These are phyloP conservation scores for Molossus molossus DNA, from an alignment of 2,797 vertebrate genomes.

Conservation along the genomic window DNA sequence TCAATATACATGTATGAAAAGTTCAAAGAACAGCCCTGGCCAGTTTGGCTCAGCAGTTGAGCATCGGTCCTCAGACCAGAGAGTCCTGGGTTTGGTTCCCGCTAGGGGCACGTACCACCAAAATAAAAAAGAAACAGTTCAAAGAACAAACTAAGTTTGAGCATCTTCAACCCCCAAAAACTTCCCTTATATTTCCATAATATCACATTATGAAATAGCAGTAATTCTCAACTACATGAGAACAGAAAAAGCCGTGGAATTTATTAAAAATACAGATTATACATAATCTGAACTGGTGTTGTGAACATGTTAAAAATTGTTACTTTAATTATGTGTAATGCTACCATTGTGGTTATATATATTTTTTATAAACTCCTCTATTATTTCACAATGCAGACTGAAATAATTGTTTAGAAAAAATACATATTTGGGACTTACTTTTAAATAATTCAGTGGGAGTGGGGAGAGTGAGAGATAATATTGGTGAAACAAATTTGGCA, in stretches of 20 bases:
- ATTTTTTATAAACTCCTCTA: slow-evolving; percentile 21
- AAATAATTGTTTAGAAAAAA: slow-evolving; percentile 62
- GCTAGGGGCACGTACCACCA: too few relatives aligned
- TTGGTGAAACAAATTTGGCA: not conserved
- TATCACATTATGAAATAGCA: slow-evolving; percentile 11
- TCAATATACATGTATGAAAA: not conserved
- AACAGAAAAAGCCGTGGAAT: slow-evolving; percentile 6
- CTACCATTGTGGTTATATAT: not conserved
- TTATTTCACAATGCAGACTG: slow-evolving; percentile 29
- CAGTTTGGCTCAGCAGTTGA: too few relatives aligned
- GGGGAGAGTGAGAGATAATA: not conserved
- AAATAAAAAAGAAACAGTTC: not conserved
- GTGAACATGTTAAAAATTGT: slow-evolving; percentile 51
- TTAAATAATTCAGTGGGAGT: slow-evolving; percentile 14
- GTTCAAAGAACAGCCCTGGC: slow-evolving; percentile 4
- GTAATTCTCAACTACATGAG: not conserved
- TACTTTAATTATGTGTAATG: slow-evolving; percentile 56
- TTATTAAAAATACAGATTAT: slow-evolving; percentile 56
- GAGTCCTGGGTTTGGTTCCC: too few relatives aligned
- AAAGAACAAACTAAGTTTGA: slow-evolving; percentile 32
- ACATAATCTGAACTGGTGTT: slow-evolving; percentile 4
- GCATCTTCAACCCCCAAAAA: slow-evolving; percentile 36
- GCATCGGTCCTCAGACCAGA: too few relatives aligned
- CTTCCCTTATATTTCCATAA: not conserved
- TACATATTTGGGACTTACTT: not conserved